Base-by-base conservation (phyloP, 2,888 invertebrate species). In the Agrochola circellaris region DNA sequence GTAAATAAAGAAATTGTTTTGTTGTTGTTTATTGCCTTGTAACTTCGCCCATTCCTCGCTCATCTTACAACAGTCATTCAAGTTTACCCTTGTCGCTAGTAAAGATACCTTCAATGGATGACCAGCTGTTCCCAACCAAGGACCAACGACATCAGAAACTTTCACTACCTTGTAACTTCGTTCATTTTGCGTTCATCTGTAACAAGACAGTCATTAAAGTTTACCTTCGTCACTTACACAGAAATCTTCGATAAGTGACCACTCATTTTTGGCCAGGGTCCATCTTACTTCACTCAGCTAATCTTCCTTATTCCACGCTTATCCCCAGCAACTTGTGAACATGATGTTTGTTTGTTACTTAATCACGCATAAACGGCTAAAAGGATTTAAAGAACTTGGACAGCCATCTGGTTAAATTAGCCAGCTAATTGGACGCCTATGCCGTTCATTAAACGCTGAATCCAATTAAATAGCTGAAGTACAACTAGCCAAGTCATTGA, bases 121-220 rank as follows among this genome's bases (percentile, higher is more conserved):
- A 38, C 17, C 26, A 74, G 48, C 13, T 8, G 20, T 51, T 75
- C 30, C 20, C 30, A n/a, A 7, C n/a, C 42, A 54, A 34, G 34
- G 11, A 26, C 54, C 15, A 30, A 23, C 1, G 30, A 42, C 15
- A 30, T 42, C 51, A n/a, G 11, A 7, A 77, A 75, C n/a, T 42
- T 77, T 11, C 9, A 8, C n/a, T 13, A 75, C 34, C 78, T 64
- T 75, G 78, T 54, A 64, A 64, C 77, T 77, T 64, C 2, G 0
- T 7, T 62, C 5, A 77, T 78, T 76, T 45, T 20, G 54, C 7
- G 42, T 30, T 23, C 65, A 64, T 62, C 15, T 30, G 2, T 13
- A 45, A 20, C 9, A 8, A 74, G 1, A 26, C 0, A 6, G 20
- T 26, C 4, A 42, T 54, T 30, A 17, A 54, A 30, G 38, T 54